phyloP scores from a whole-genome alignment of 2,888 invertebrate genomes.

The Opisthograptis luteolata region DNA sequence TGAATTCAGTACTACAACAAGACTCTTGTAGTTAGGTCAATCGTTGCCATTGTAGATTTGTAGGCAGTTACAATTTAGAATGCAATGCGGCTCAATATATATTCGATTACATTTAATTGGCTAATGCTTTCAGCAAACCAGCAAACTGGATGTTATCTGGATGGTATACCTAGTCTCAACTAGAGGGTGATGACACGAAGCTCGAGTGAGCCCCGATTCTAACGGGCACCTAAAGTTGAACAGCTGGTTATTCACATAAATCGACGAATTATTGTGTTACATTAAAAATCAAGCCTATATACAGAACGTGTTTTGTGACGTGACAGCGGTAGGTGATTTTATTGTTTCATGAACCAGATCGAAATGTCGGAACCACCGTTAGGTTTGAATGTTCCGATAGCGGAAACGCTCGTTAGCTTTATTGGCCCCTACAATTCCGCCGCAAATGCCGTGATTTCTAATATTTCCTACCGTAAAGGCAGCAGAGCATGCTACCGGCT shows the following conservation, averaged over 20 bases:
- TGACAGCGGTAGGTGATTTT: conserved; percentile 63
- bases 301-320: conserved; percentile 58
- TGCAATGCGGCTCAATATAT: conserved; percentile 41
- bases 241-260: conserved; percentile 22
- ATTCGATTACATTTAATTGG: conserved; percentile 43
- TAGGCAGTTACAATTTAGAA: conserved; percentile 39
- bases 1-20: conserved; percentile 44
- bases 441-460: conserved; percentile 29
- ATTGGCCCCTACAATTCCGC: conserved; percentile 48
- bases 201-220: conserved; percentile 1
- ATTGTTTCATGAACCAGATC: conserved; percentile 79
- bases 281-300: conserved; percentile 55
- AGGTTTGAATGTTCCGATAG: conserved; percentile 69
- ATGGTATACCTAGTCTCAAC: conserved; percentile 8
- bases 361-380: conserved; percentile 72
- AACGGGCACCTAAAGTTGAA: conserved; percentile 17
- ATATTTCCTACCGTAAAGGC: no score
- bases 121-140: conserved; percentile 31
- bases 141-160: conserved; percentile 31
- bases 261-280: conserved; percentile 4
- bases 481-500: no score
- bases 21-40: conserved; percentile 5
- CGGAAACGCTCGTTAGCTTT: conserved; percentile 62
- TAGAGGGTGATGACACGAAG: conserved; percentile 45
- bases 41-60: conserved; percentile 40